These are phyloP conservation scores for Taphrorychus bicolor DNA, from an alignment of 2,888 invertebrate species.

Conservation along the genomic window DNA sequence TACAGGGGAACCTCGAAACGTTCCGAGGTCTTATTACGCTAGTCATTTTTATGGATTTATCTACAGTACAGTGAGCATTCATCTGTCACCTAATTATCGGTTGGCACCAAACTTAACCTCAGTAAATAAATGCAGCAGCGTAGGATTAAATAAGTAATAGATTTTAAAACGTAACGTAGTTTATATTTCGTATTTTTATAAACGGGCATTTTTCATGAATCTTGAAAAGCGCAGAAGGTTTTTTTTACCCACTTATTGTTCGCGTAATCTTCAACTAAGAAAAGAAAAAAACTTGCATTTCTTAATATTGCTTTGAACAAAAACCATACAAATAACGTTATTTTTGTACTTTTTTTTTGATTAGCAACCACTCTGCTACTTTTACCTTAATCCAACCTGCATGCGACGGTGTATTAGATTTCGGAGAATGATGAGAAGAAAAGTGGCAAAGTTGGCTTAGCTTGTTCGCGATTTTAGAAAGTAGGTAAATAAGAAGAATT, in stretches of 20 bases:
- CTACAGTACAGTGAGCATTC: slow-evolving; percentile 56
- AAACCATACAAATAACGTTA: background rate
- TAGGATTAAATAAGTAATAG: background rate
- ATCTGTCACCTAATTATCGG: slow-evolving; percentile 51
- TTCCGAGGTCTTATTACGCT: slow-evolving; percentile 42
- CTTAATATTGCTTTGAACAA: background rate
- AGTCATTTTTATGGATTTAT: slow-evolving; percentile 49
- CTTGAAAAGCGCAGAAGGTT: too few relatives aligned
- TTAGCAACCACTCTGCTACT: too few relatives aligned
- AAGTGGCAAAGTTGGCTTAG: too few relatives aligned
- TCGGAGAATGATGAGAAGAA: too few relatives aligned
- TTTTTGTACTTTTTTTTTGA: background rate
- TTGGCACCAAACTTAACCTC: slow-evolving; percentile 53
- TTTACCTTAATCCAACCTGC: too few relatives aligned
- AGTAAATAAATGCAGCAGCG: slow-evolving; percentile 40
- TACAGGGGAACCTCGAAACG: slow-evolving; percentile 41
- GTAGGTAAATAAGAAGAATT: background rate
- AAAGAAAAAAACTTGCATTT: background rate
- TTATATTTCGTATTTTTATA: background rate
- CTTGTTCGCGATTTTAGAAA: background rate
- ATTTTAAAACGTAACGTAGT: background rate
- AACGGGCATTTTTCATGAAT: too few relatives aligned
- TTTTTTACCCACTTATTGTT: too few relatives aligned
- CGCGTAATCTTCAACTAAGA: too few relatives aligned
- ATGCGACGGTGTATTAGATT: too few relatives aligned